Evolutionary conservation across 2,797 vertebrate genomes (phyloP).

Genomic region (Echeneis naucrates): DNA sequence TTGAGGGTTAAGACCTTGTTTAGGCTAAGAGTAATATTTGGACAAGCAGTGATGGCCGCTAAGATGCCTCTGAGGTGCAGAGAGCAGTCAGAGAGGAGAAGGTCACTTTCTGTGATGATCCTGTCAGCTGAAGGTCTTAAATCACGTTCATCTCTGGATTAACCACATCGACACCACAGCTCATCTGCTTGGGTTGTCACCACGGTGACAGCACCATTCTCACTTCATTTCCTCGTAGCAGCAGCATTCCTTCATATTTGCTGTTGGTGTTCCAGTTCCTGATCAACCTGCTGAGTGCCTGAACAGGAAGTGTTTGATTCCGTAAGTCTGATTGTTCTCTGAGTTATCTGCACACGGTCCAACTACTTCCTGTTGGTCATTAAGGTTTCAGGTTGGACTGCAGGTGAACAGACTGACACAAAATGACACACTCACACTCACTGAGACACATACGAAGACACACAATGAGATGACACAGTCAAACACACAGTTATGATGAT

Average conservation of each 20-base stretch:
- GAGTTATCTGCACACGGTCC: conserved; percentile 1
- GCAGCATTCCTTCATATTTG: not conserved
- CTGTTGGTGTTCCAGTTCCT: conserved; percentile 18
- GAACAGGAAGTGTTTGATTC: conserved; percentile 22
- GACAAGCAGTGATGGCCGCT: conserved; percentile 29
- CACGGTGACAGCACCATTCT: too few relatives aligned
- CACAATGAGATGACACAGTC: too few relatives aligned
- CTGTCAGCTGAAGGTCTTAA: conserved; percentile 60
- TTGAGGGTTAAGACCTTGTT: too few relatives aligned
- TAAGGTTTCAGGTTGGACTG: not conserved
- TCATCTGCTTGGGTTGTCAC: too few relatives aligned
- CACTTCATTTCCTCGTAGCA: conserved; percentile 46
- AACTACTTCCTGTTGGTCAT: not conserved
- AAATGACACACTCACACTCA: too few relatives aligned
- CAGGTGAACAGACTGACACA: not conserved
- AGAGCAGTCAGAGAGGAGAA: conserved; percentile 46
- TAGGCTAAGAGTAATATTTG: too few relatives aligned
- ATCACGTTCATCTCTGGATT: too few relatives aligned
- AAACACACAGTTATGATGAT: conserved; percentile 51
- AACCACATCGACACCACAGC: too few relatives aligned
- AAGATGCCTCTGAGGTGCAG: conserved; percentile 54
- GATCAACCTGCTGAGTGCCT: conserved; percentile 51
- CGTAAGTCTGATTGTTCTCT: not conserved
- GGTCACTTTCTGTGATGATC: conserved; percentile 60
- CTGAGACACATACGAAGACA: not conserved